Conservation (phyloP, 2,888 invertebrate species). For the Hypena proboscidalis region DNA sequence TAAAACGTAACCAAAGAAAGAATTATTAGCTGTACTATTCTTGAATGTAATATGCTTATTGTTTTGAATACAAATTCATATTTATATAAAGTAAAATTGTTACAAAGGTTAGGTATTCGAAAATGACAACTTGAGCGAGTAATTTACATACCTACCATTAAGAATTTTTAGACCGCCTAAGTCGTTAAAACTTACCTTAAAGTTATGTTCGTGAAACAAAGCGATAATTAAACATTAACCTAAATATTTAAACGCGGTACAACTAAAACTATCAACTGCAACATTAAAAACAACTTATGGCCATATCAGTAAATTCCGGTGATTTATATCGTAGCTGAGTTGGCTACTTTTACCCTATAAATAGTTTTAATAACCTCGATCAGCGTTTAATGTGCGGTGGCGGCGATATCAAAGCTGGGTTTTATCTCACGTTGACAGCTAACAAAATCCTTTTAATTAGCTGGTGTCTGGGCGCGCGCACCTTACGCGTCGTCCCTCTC, state of each 20-base stretch:
- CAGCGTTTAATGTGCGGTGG: constrained; percentile 44
- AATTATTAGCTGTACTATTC: too few species aligned
- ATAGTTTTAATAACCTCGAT: constrained; percentile 45
- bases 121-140: too few species aligned
- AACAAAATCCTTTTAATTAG: constrained; percentile 85
- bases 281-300: constrained; percentile 26
- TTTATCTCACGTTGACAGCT: constrained; percentile 81
- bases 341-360: constrained; percentile 40
- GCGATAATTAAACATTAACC: constrained; percentile 1
- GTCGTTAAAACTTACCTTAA: neutral
- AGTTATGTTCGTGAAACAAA: neutral
- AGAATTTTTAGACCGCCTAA: too few species aligned
- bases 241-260: constrained; percentile 12
- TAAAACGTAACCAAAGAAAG: too few species aligned
- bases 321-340: constrained; percentile 35
- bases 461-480: constrained; percentile 51
- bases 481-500: constrained; percentile 53
- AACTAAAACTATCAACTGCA: constrained; percentile 17
- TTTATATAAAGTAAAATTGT: too few species aligned
- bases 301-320: constrained; percentile 33
- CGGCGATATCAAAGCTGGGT: constrained; percentile 69
- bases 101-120: too few species aligned
- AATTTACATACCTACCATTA: too few species aligned
- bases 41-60: too few species aligned
- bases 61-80: too few species aligned